These are phyloP conservation scores for Tinea semifulvella DNA, from an alignment of 2,888 invertebrate species.

Conservation along the genomic window DNA sequence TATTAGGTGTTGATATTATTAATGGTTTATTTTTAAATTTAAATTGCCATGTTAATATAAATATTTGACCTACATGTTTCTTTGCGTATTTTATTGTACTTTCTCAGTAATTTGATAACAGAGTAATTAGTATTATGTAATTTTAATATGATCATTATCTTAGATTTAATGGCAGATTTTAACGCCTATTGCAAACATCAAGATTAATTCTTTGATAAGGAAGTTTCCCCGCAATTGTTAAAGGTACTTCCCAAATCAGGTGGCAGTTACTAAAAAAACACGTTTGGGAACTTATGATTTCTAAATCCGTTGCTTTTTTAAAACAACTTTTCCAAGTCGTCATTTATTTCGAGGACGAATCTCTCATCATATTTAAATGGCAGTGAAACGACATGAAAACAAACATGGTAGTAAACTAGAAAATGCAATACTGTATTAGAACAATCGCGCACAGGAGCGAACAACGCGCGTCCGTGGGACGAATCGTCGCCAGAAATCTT, in stretches of 20 bases:
- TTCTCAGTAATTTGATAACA: no score
- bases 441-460: conserved; percentile 28
- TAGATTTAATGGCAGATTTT: neutral
- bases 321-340: neutral
- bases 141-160: neutral
- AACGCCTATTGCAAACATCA: neutral
- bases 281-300: no score
- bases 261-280: no score
- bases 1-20: neutral
- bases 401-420: conserved; percentile 11
- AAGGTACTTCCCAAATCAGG: no score
- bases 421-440: conserved; percentile 19
- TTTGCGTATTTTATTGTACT: no score
- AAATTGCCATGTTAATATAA: no score
- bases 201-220: no score
- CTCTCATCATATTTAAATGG: neutral
- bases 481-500: conserved; percentile 45
- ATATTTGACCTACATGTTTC: no score
- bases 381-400: neutral
- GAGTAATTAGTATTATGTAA: no score
- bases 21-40: neutral
- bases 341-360: neutral
- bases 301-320: no score
- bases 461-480: conserved; percentile 46
- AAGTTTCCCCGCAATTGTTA: no score